phyloP scores from a whole-genome alignment of 2,797 vertebrate species.

The Alauda arvensis region DNA sequence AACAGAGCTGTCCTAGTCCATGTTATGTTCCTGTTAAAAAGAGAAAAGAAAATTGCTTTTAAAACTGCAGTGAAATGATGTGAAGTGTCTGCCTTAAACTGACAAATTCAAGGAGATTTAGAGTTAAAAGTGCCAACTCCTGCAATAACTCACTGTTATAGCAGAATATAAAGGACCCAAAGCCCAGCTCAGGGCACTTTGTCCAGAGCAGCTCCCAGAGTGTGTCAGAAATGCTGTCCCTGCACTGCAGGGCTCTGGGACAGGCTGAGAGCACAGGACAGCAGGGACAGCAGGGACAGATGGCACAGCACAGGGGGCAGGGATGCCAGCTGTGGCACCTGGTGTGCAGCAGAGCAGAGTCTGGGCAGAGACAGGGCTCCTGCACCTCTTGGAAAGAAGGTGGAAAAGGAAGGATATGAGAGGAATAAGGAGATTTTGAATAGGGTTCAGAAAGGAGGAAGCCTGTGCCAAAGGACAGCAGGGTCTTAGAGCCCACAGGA shows the following conservation, averaged over 20 bases:
- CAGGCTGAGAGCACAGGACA: background rate
- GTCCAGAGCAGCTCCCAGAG: background rate
- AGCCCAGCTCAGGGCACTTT: background rate
- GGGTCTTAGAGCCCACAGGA: constrained; percentile 32
- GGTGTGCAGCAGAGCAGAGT: background rate
- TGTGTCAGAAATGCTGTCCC: background rate
- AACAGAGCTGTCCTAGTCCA: constrained; percentile 43
- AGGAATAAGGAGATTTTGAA: constrained; percentile 3
- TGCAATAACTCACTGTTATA: constrained; percentile 32
- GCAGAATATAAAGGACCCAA: constrained; percentile 41
- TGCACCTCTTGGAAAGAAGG: background rate
- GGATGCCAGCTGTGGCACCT: background rate
- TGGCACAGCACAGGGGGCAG: background rate
- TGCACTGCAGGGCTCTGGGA: background rate
- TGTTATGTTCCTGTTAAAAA: constrained; percentile 44
- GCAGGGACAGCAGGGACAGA: constrained; percentile 10
- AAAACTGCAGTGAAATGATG: constrained; percentile 51
- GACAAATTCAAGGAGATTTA: constrained; percentile 59
- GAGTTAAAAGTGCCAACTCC: constrained; percentile 48
- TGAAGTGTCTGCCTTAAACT: constrained; percentile 53
- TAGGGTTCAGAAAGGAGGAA: background rate
- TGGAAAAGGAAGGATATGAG: constrained; percentile 1
- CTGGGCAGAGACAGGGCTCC: background rate
- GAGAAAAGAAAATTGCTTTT: constrained; percentile 57
- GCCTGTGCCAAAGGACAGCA: constrained; percentile 44